These are phyloP conservation scores for Meteorus cinctellus DNA, from an alignment of 2,888 invertebrate species.

Conservation along the genomic window DNA sequence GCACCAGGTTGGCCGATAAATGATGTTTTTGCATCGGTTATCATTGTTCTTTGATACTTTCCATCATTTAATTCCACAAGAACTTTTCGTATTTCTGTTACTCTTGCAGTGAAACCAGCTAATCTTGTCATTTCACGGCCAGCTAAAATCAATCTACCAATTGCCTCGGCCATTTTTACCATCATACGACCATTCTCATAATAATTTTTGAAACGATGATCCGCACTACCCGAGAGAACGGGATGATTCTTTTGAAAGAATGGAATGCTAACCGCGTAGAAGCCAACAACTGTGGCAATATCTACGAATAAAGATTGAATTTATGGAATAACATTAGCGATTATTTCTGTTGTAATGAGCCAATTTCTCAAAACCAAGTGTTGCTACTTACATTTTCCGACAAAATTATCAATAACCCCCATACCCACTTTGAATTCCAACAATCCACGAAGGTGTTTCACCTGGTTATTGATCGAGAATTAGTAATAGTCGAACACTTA, in stretches of 20 bases:
- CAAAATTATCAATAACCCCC: slow-evolving; percentile 96
- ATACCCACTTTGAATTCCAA: slow-evolving; percentile 92
- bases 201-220: slow-evolving; percentile 86
- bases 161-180: slow-evolving; percentile 96
- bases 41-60: slow-evolving; percentile 83
- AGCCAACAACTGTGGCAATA: slow-evolving; percentile 96
- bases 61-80: slow-evolving; percentile 88
- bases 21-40: slow-evolving; percentile 77
- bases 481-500: not conserved
- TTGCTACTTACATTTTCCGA: slow-evolving; percentile 89
- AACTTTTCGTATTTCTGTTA: slow-evolving; percentile 91
- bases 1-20: slow-evolving; percentile 78
- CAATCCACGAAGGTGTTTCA: slow-evolving; percentile 88
- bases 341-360: not conserved
- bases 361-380: not conserved
- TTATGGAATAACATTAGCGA: not conserved
- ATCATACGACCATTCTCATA: slow-evolving; percentile 98
- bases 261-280: slow-evolving; percentile 94
- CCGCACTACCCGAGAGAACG: slow-evolving; percentile 77
- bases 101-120: slow-evolving; percentile 94
- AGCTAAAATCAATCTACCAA: slow-evolving; percentile 94
- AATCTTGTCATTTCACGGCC: slow-evolving; percentile 95
- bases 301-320: slow-evolving; percentile 76
- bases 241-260: slow-evolving; percentile 88
- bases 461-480: slow-evolving; percentile 69